phyloP scores from a whole-genome alignment of 1,140 invertebrate genomes.

The Dryas iulia region DNA sequence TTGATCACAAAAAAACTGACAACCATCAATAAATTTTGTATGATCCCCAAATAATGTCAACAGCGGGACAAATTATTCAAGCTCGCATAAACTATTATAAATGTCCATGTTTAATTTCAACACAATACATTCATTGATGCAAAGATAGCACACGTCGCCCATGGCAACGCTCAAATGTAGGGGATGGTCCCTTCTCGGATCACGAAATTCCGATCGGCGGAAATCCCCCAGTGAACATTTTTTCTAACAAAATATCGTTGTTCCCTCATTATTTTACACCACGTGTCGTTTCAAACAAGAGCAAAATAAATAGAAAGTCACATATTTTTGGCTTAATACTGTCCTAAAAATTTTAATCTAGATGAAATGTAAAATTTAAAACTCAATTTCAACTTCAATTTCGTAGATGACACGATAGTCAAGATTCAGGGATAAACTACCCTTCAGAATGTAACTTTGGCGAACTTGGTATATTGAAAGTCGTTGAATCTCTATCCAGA shows the following conservation, averaged over 20 bases:
- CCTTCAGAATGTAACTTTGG: background rate
- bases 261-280: slow-evolving; percentile 13
- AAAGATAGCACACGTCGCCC: slow-evolving; percentile 61
- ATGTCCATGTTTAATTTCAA: slow-evolving; percentile 34
- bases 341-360: background rate
- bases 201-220: slow-evolving; percentile 59
- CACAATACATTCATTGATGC: slow-evolving; percentile 56
- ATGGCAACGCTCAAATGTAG: slow-evolving; percentile 50
- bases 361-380: background rate
- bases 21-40: slow-evolving; percentile 9
- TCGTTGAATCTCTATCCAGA: slow-evolving; percentile 30
- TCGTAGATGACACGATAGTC: slow-evolving; percentile 29
- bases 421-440: background rate
- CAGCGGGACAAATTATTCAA: slow-evolving; percentile 46
- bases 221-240: slow-evolving; percentile 68
- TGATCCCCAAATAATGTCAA: slow-evolving; percentile 41
- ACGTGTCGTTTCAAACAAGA: background rate
- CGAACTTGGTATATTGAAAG: slow-evolving; percentile 31
- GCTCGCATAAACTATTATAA: slow-evolving; percentile 45
- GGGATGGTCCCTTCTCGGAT: slow-evolving; percentile 55
- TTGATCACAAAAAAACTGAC: background rate
- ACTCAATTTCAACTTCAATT: slow-evolving; percentile 34
- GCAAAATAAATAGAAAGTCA: background rate
- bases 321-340: background rate
- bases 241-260: slow-evolving; percentile 39